Evolutionary conservation across 2,113 vertebrate species (phyloP).

Genomic region (Brachionichthys hirsutus): DNA sequence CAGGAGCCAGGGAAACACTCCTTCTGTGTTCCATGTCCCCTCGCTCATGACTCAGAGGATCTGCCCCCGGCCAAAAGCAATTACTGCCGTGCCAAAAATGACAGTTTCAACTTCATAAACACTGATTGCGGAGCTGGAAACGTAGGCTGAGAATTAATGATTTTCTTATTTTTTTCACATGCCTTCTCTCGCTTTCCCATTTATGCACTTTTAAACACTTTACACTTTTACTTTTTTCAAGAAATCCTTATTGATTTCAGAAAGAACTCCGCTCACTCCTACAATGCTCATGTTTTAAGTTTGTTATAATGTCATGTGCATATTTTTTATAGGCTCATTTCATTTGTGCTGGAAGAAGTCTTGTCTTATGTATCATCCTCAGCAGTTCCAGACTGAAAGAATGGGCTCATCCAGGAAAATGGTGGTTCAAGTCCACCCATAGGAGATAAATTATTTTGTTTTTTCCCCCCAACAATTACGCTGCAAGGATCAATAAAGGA

Average conservation of each 20-base stretch:
- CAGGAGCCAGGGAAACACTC: conserved; percentile 76
- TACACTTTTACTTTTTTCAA: no score
- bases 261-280: no score
- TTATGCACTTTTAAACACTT: background rate
- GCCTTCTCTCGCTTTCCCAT: conserved; percentile 11
- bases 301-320: no score
- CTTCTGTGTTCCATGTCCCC: conserved; percentile 81
- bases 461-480: background rate
- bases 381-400: conserved; percentile 1
- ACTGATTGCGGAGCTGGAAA: conserved; percentile 73
- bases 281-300: no score
- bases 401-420: no score
- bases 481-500: background rate
- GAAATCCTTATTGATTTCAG: no score
- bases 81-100: conserved; percentile 84
- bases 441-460: no score
- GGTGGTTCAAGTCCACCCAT: no score
- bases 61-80: conserved; percentile 83
- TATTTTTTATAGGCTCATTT: no score
- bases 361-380: conserved; percentile 2
- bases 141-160: conserved; percentile 59
- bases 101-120: conserved; percentile 79
- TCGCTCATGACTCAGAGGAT: conserved; percentile 84
- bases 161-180: conserved; percentile 34
- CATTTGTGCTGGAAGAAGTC: background rate